Percentiles rank a stretch among this genome's conserved stretches.
Evolutionary conservation across 2,797 vertebrate species (phyloP).

Genomic region (Nyctalus aviator): DNA sequence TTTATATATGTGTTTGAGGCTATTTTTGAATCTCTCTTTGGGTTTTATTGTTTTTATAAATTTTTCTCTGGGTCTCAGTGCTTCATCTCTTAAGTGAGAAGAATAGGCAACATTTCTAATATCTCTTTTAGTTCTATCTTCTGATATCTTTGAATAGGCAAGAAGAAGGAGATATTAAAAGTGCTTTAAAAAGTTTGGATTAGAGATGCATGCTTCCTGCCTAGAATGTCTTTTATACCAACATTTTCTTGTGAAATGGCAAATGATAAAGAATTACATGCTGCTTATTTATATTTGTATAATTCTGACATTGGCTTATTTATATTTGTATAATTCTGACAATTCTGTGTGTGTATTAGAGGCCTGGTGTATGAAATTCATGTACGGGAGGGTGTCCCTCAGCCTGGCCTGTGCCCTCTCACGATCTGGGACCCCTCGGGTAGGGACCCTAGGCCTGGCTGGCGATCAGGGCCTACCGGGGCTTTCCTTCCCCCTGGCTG

Average conservation of each 20-base stretch:
- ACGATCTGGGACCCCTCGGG: no score
- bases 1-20: slow-evolving; percentile 20
- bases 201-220: background rate
- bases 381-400: no score
- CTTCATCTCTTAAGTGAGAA: slow-evolving; percentile 10
- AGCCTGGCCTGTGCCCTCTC: no score
- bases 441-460: no score
- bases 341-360: background rate
- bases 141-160: background rate
- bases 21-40: background rate
- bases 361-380: no score
- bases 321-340: slow-evolving; percentile 9
- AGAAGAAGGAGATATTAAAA: background rate
- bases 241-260: background rate
- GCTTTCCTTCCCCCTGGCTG: no score
- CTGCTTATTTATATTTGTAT: background rate
- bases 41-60: background rate
- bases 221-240: background rate
- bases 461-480: no score
- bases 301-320: slow-evolving; percentile 1
- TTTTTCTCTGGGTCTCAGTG: background rate
- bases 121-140: background rate
- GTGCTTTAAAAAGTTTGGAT: slow-evolving; percentile 1
- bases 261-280: background rate
- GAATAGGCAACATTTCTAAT: background rate